Base-by-base conservation (phyloP, 1,140 invertebrate species). In the Patella vulgata region DNA sequence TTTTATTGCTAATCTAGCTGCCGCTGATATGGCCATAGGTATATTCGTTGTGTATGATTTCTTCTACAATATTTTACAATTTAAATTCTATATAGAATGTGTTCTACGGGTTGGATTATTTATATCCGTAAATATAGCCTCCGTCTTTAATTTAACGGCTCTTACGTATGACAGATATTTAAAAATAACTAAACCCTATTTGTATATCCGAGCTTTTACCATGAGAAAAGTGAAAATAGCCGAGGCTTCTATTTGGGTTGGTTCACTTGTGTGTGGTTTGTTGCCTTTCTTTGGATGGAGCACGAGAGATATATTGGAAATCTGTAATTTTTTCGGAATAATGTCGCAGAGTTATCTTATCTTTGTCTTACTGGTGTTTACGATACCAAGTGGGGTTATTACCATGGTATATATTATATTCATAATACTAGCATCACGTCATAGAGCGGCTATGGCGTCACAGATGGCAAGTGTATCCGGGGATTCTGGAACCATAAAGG, bases 221-320 rank as follows among this genome's bases (percentile, higher is more conserved):
- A 30, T 40, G 12, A 42, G 28, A 28, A 46, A 39, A 21, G 39
- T 53, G 1, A 53, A 44, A 23, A 14, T 43, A 28, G 42, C 36
- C 12, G 28, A 30, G 12, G 50, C 33, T 8, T 14, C 55, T 0
- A 21, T 59, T 2, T 68, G 66, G 66, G 30, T 48, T 21, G 0
- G 54, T 8, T 57, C 66, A 3, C 6, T 63, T 8, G 21, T 53
- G 17, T 28, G 57, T 31, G 66, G 66, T 0, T 14, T 46, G n/a
- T 39, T 63, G 21, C 66, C 66, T 1, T 54, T 68, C 30, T 59
- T 68, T 21, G 66, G 66, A 19, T 68, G 66, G 66, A 67, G 59
- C 19, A 52, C 58, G 9, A 40, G 42, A 39, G 42, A 66, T 25
- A 43, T 59, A 28, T 54, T 42, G 14, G 23, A 53, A 44, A 44